Percentiles rank a stretch among this genome's conserved stretches.
Conservation (phyloP, 2,888 invertebrate species). For the Ptychoptera albimana region DNA sequence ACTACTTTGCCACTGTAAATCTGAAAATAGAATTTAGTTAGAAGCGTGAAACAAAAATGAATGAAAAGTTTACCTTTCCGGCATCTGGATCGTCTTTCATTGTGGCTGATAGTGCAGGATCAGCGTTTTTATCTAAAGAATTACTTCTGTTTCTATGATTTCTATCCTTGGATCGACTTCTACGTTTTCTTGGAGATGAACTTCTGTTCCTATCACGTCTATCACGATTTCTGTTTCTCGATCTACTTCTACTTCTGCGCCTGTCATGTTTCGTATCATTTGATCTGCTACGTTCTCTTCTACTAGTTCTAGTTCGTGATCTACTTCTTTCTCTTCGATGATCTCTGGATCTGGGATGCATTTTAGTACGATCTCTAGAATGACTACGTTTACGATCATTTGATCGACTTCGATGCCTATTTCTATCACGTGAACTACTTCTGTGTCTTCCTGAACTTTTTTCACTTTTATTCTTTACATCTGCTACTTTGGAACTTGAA, state of each 20-base stretch:
- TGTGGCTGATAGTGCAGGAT: slow-evolving; percentile 15
- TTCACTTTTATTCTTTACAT: slow-evolving; percentile 11
- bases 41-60: background rate
- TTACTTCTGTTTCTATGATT: slow-evolving; percentile 21
- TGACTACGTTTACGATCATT: slow-evolving; percentile 15
- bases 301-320: slow-evolving; percentile 11
- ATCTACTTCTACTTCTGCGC: slow-evolving; percentile 10
- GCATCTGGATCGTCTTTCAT: slow-evolving; percentile 60
- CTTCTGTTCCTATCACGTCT: background rate
- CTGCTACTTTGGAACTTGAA: slow-evolving; percentile 28
- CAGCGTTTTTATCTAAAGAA: slow-evolving; percentile 10
- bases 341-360: slow-evolving; percentile 10
- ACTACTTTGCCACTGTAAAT: slow-evolving; percentile 90
- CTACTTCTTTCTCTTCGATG: slow-evolving; percentile 6
- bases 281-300: slow-evolving; percentile 11
- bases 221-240: slow-evolving; percentile 8
- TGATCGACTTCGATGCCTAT: slow-evolving; percentile 19
- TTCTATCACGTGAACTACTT: slow-evolving; percentile 16
- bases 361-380: slow-evolving; percentile 14
- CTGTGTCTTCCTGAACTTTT: slow-evolving; percentile 20
- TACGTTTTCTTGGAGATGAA: slow-evolving; percentile 3
- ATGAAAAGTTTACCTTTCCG: slow-evolving; percentile 34
- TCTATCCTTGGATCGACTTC: slow-evolving; percentile 19
- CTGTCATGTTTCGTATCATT: background rate
- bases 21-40: slow-evolving; percentile 1